These are phyloP conservation scores for Polydrusus tereticollis DNA, from an alignment of 2,888 invertebrate genomes.

Conservation along the genomic window DNA sequence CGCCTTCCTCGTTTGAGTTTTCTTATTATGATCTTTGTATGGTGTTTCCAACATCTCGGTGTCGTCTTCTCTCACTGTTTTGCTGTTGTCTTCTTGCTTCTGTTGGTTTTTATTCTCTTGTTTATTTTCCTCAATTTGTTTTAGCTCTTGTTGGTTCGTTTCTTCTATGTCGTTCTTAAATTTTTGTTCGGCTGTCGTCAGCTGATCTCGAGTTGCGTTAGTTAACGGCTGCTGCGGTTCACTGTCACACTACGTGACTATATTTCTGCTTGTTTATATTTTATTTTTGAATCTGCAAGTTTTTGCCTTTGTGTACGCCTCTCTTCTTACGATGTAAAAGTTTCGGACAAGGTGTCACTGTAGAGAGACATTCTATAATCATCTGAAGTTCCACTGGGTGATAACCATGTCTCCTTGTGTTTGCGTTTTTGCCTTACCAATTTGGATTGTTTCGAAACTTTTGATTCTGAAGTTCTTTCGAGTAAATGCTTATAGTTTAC, in stretches of 20 bases:
- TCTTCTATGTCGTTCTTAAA: constrained; percentile 6
- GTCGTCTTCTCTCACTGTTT: neutral
- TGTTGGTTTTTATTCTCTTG: neutral
- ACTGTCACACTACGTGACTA: neutral
- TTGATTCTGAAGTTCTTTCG: neutral
- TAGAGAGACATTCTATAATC: constrained; percentile 6
- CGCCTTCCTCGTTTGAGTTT: neutral
- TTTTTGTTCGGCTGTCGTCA: constrained; percentile 1
- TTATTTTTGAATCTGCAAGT: too few relatives aligned
- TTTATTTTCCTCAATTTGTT: neutral
- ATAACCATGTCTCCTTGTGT: neutral
- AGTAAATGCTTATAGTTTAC: constrained; percentile 4
- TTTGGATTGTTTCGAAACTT: neutral
- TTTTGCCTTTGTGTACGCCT: too few relatives aligned
- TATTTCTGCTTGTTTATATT: too few relatives aligned
- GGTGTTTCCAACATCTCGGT: constrained; percentile 12
- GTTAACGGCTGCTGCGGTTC: constrained; percentile 6
- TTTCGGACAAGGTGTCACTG: constrained; percentile 11
- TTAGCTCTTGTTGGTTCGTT: too few relatives aligned
- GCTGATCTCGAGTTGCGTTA: neutral
- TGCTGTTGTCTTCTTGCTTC: neutral
- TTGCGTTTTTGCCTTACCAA: constrained; percentile 3
- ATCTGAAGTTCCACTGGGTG: constrained; percentile 5
- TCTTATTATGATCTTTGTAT: constrained; percentile 9
- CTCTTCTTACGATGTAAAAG: neutral